Percentiles rank a stretch among this genome's conserved stretches.
Conservation (phyloP, 2,888 invertebrate genomes). For the Hecatera dysodea region DNA sequence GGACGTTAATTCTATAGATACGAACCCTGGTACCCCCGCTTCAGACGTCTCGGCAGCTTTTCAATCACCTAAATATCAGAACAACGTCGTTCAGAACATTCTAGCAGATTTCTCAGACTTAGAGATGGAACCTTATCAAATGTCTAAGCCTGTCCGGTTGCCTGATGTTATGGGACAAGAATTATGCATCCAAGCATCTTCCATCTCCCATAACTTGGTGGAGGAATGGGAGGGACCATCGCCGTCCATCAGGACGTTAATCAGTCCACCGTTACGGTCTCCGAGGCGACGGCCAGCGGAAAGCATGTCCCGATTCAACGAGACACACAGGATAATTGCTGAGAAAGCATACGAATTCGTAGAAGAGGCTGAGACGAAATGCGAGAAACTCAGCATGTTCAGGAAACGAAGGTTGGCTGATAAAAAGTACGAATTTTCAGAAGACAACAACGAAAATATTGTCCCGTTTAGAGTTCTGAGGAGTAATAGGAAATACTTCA, state of each 20-base stretch:
- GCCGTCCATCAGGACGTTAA: slow-evolving; percentile 86
- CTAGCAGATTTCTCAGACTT: slow-evolving; percentile 92
- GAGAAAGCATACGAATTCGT: slow-evolving; percentile 96
- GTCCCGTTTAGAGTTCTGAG: slow-evolving; percentile 92
- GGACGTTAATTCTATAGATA: slow-evolving; percentile 80
- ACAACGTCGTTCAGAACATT: slow-evolving; percentile 91
- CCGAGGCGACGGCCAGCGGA: slow-evolving; percentile 87
- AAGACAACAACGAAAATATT: slow-evolving; percentile 93
- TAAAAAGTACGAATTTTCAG: slow-evolving; percentile 97
- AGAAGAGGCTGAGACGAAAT: slow-evolving; percentile 95
- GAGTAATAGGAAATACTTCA: slow-evolving; percentile 89
- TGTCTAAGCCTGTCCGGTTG: slow-evolving; percentile 84
- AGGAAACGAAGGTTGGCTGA: slow-evolving; percentile 96
- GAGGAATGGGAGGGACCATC: slow-evolving; percentile 90
- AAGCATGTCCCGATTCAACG: slow-evolving; percentile 89
- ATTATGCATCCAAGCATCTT: slow-evolving; percentile 86
- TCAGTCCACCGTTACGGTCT: slow-evolving; percentile 87
- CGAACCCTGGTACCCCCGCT: slow-evolving; percentile 82
- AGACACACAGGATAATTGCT: slow-evolving; percentile 90
- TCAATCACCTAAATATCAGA: slow-evolving; percentile 89
- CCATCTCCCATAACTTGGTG: slow-evolving; percentile 87
- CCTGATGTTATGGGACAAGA: slow-evolving; percentile 88
- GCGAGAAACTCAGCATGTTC: slow-evolving; percentile 96
- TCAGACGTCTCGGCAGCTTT: slow-evolving; percentile 85
- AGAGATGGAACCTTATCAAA: slow-evolving; percentile 89